Base-by-base conservation (phyloP, 2,797 vertebrate genomes). In the Sebastiscus tertius region DNA sequence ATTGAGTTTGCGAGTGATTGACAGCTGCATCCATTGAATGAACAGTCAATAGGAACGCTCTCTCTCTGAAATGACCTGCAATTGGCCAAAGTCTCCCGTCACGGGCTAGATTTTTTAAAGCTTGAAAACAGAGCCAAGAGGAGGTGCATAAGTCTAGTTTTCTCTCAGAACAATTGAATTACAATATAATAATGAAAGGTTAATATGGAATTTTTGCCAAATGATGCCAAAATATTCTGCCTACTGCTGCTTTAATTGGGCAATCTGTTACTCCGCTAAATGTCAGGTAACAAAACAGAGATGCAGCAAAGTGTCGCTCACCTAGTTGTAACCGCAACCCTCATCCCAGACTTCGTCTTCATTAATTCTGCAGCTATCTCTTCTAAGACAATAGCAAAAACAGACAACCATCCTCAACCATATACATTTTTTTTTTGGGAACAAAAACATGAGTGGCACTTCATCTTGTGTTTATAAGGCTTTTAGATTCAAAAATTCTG, bases 401-500 rank as follows among this genome's bases (percentile, higher is more conserved):
- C 12, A 67, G 27, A 65, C 31, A 26, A 66, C 61, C 29, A 36
- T 13, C 71, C 29, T 36, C 14, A 75, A 34, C 34, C 31, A 31
- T 24, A 75, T 85, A 34, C 29, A 77, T 92, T 77, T 71, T 89
- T 92, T 92, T 92, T 60, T 87, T 86, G 90, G 87, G 42, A 66
- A 69, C 55, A 79, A 62, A 73, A 66, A 26, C 39, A 39, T 26
- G 14, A 33, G 5, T 62, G 39, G 63, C 5, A 7, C 58, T 65
- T 34, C 39, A 46, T 66, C 31, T 24, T 4, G 61, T 84, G 83
- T 94, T 94, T 88, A 79, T 91, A 88, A 94, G 92, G 92, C 92
- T 93, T 94, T 94, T 81, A 87, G 79, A 90, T 94, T 88, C 78
- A 73, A 92, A 93, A 95, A 96, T 96, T 96, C 94, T 95, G 94